A percentile compares a stretch with the other conserved stretches of the same genome.
These are phyloP conservation scores for Elgaria multicarinata DNA, from an alignment of 2,113 vertebrate genomes.

Conservation along the genomic window DNA sequence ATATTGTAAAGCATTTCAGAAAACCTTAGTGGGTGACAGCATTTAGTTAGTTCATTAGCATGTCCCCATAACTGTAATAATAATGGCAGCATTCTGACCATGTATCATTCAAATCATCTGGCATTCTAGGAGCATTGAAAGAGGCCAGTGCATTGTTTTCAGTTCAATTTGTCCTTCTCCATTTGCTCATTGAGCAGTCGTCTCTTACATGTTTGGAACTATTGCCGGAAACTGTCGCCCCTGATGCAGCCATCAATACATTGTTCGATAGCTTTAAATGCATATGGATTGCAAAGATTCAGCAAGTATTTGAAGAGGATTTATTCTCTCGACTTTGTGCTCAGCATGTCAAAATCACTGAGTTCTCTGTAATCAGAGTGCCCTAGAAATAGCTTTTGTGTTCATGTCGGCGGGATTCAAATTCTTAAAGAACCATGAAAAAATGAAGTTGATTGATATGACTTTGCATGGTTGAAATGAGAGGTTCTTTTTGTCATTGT, in stretches of 20 bases:
- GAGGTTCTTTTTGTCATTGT: conserved; percentile 36
- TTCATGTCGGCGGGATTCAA: neutral
- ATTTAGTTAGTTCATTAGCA: neutral
- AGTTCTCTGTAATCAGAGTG: conserved; percentile 7
- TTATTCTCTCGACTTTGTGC: neutral
- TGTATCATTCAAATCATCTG: neutral
- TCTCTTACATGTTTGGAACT: neutral
- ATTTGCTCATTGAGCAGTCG: neutral
- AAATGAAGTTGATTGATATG: conserved; percentile 8
- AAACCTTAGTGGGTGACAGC: neutral
- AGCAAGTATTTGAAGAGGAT: conserved; percentile 16
- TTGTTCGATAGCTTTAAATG: conserved; percentile 20
- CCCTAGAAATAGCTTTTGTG: conserved; percentile 41
- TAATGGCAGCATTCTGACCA: neutral
- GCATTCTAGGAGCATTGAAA: neutral
- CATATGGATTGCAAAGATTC: conserved; percentile 31
- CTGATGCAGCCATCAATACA: conserved; percentile 9
- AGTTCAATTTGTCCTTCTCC: neutral
- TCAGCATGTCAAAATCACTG: neutral
- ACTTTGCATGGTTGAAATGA: neutral
- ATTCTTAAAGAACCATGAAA: conserved; percentile 32
- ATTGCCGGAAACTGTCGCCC: neutral
- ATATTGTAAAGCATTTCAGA: neutral
- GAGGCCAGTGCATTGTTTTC: neutral
- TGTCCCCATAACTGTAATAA: neutral